Conservation (phyloP, 2,113 vertebrate genomes). For the Ancistrus triradiatus region DNA sequence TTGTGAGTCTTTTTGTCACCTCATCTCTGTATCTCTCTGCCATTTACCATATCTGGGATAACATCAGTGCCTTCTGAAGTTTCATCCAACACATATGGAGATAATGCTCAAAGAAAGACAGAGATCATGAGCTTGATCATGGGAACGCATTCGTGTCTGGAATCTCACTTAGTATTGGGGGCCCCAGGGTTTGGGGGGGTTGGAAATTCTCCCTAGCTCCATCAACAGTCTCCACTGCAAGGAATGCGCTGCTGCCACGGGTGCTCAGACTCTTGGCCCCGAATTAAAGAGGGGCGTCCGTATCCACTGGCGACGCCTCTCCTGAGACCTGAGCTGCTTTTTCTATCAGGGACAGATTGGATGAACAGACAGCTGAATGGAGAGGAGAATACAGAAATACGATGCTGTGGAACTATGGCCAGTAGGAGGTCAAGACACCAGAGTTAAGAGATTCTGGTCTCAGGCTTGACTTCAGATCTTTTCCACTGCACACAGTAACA, state of each 20-base stretch:
- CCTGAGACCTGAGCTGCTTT: conserved; percentile 71
- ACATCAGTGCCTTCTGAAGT: conserved; percentile 28
- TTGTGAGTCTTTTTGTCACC: conserved; percentile 12
- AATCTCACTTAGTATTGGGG: conserved; percentile 69
- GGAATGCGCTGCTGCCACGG: conserved; percentile 64
- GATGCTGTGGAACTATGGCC: not conserved
- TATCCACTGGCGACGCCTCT: conserved; percentile 65
- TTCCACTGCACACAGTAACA: too few species aligned
- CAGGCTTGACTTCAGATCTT: too few species aligned
- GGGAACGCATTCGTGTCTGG: conserved; percentile 67
- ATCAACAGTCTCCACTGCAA: conserved; percentile 59
- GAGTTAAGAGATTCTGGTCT: too few species aligned
- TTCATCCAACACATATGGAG: conserved; percentile 49
- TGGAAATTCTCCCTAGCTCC: conserved; percentile 63
- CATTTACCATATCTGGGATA: conserved; percentile 27
- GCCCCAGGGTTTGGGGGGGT: conserved; percentile 57
- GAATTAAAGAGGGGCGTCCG: conserved; percentile 66
- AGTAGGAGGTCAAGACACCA: too few species aligned
- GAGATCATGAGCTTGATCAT: conserved; percentile 41
- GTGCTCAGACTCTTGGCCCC: conserved; percentile 67
- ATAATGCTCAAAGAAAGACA: conserved; percentile 56
- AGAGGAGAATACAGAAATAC: conserved; percentile 30
- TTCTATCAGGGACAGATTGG: conserved; percentile 69
- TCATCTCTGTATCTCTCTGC: conserved; percentile 27
- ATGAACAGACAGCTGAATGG: conserved; percentile 62